Conservation (phyloP, 1,140 invertebrate genomes). For the Drosophila mojavensis region DNA sequence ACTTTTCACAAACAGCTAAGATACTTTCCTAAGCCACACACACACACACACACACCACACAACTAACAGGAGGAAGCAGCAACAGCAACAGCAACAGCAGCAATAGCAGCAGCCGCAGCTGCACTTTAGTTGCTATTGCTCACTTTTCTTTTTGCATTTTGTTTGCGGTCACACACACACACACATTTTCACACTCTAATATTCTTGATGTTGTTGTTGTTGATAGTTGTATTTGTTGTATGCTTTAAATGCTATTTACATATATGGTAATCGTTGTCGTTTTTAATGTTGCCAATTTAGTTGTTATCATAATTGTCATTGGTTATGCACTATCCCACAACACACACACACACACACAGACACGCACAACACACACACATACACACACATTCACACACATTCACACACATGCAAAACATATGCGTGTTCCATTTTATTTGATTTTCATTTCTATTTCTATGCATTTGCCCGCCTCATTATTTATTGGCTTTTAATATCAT, state of each 20-base stretch:
- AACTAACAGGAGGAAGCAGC: constrained; percentile 11
- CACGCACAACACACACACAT: constrained; percentile 31
- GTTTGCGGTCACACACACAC: constrained; percentile 19
- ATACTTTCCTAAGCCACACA: constrained; percentile 36
- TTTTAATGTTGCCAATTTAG: constrained; percentile 67
- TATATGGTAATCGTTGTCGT: constrained; percentile 69
- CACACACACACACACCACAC: constrained; percentile 10
- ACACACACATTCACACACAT: constrained; percentile 14
- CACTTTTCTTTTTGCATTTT: constrained; percentile 15
- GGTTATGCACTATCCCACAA: constrained; percentile 70
- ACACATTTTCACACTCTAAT: constrained; percentile 27
- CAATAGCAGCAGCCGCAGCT: constrained; percentile 13
- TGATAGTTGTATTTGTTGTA: constrained; percentile 70
- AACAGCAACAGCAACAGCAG: background rate
- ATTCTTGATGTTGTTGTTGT: constrained; percentile 52
- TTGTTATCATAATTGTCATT: constrained; percentile 66
- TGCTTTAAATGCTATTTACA: constrained; percentile 56
- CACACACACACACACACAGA: constrained; percentile 38
- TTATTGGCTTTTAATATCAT: constrained; percentile 10
- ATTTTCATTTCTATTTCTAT: constrained; percentile 30
- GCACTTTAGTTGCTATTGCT: constrained; percentile 45
- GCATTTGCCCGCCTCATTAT: constrained; percentile 22
- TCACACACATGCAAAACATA: constrained; percentile 21
- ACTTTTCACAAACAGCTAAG: constrained; percentile 40
- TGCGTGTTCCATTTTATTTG: constrained; percentile 50